Conservation (phyloP, 2,113 vertebrate species). For the Porphyrio hochstetteri region DNA sequence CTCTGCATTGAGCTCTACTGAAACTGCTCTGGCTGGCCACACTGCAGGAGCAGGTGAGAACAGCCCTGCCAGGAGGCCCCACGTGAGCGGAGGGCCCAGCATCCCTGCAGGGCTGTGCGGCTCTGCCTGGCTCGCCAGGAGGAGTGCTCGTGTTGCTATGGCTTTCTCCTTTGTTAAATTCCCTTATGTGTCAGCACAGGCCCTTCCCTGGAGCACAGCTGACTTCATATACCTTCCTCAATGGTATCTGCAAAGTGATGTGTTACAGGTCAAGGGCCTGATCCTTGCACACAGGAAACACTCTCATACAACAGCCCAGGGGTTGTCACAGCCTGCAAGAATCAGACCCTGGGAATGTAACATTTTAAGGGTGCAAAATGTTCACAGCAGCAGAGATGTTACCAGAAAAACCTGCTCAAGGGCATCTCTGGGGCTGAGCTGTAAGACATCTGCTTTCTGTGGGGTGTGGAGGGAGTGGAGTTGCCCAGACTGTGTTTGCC, state of each 20-base stretch:
- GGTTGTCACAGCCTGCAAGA: neutral
- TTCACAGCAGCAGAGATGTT: neutral
- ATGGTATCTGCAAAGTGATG: neutral
- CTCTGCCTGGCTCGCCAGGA: neutral
- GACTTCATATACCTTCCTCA: neutral
- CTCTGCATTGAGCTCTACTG: neutral
- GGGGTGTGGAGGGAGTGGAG: neutral
- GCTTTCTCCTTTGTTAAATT: slow-evolving; percentile 21
- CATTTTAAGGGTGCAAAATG: neutral
- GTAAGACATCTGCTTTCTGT: neutral
- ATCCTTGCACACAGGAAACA: neutral
- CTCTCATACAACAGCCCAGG: neutral
- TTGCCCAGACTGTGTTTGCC: neutral
- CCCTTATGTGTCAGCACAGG: neutral
- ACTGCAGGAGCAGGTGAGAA: neutral
- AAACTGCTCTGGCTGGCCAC: neutral
- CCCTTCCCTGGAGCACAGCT: neutral
- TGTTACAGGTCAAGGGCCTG: neutral
- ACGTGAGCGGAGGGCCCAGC: neutral
- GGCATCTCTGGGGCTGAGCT: neutral
- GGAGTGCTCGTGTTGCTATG: slow-evolving; percentile 37
- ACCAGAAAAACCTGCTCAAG: neutral
- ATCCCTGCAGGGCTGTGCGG: neutral
- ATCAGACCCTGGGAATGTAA: neutral
- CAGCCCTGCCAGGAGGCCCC: neutral